Percentiles rank a stretch among this genome's conserved stretches.
Evolutionary conservation across 2,888 invertebrate genomes (phyloP).

Genomic region (Emmelina monodactyla): DNA sequence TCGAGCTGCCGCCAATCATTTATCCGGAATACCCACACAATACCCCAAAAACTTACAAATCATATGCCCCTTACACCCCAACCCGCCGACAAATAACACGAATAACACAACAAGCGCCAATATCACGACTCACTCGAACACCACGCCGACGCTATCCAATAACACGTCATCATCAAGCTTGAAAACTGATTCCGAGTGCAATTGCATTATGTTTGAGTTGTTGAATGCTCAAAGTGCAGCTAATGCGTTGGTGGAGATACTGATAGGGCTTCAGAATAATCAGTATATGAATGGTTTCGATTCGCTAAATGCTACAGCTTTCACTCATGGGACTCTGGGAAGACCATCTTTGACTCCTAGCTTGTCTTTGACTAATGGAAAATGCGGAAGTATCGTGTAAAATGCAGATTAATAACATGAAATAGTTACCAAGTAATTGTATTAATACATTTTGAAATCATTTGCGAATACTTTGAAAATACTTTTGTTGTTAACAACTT

Average conservation of each 20-base stretch:
- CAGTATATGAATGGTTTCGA: constrained; percentile 50
- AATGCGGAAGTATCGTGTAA: constrained; percentile 55
- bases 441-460: background rate
- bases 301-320: constrained; percentile 20
- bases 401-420: constrained; percentile 7
- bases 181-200: constrained; percentile 51
- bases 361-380: constrained; percentile 48
- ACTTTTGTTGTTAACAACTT: background rate
- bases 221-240: constrained; percentile 51
- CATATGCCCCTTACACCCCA: constrained; percentile 45
- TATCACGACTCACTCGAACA: constrained; percentile 33
- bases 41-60: constrained; percentile 43
- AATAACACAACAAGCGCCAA: constrained; percentile 19
- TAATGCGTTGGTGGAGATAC: constrained; percentile 50
- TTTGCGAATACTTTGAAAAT: background rate
- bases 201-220: constrained; percentile 52
- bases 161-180: no score
- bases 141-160: no score
- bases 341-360: constrained; percentile 37
- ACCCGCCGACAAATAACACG: constrained; percentile 24
- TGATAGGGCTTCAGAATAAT: constrained; percentile 53
- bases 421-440: no score
- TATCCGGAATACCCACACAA: constrained; percentile 49
- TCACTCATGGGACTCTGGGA: constrained; percentile 35
- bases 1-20: constrained; percentile 57